A percentile compares a stretch with the other conserved stretches of the same genome.
Evolutionary conservation across 2,797 vertebrate genomes (phyloP).

Genomic region (Pantherophis alleghaniensis): DNA sequence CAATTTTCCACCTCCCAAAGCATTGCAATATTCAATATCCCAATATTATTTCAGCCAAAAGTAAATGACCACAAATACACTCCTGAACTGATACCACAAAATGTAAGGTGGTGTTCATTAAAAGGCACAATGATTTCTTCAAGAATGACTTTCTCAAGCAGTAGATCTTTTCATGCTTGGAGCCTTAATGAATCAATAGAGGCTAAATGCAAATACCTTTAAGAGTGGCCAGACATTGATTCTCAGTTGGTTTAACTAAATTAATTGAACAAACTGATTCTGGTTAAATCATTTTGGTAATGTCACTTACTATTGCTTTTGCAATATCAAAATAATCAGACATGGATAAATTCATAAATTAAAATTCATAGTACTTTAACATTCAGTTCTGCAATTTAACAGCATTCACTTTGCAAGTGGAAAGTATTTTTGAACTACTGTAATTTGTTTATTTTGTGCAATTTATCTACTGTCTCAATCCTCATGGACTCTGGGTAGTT

Average conservation of each 20-base stretch:
- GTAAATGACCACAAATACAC: not conserved
- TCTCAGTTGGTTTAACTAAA: constrained; percentile 7
- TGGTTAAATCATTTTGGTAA: not conserved
- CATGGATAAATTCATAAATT: not conserved
- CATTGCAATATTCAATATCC: not conserved
- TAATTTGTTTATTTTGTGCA: not conserved
- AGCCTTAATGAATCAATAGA: constrained; percentile 16
- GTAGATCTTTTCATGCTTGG: not conserved
- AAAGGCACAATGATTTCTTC: not conserved
- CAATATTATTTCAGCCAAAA: not conserved
- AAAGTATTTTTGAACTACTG: not conserved
- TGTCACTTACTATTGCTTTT: not conserved
- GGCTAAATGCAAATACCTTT: constrained; percentile 22
- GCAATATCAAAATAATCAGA: not conserved
- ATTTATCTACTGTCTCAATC: not conserved
- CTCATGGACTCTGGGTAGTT: not conserved
- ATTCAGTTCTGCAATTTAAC: not conserved
- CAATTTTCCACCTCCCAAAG: not conserved
- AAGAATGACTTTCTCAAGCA: constrained; percentile 6
- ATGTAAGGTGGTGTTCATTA: not conserved
- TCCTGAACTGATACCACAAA: not conserved
- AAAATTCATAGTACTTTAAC: not conserved
- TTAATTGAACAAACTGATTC: constrained; percentile 15
- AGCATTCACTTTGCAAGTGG: not conserved
- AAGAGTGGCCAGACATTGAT: not conserved